Evolutionary conservation across 2,888 invertebrate species (phyloP).

Genomic region (Dermolepida albohirtum): DNA sequence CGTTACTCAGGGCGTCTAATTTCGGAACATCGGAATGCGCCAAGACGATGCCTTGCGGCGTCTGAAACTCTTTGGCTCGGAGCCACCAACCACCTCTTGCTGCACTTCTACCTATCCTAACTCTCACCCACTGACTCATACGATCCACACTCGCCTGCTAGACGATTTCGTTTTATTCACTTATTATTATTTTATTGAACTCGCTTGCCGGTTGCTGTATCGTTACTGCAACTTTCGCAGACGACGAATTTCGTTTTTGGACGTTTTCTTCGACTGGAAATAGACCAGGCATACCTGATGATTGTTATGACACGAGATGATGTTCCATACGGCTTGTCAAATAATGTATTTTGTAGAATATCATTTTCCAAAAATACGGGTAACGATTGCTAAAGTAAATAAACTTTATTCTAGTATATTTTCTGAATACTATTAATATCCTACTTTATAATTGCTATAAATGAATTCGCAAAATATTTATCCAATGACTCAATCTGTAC

Average conservation of each 20-base stretch:
- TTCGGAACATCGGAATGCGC: constrained; percentile 62
- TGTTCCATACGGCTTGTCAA: too few relatives aligned
- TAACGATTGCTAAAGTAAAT: too few relatives aligned
- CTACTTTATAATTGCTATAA: too few relatives aligned
- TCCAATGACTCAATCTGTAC: too few relatives aligned
- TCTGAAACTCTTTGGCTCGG: constrained; percentile 59
- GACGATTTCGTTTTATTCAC: constrained; percentile 29
- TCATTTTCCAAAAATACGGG: too few relatives aligned
- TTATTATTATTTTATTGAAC: constrained; percentile 25
- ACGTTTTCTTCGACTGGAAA: too few relatives aligned
- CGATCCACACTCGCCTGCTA: constrained; percentile 33
- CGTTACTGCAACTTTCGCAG: constrained; percentile 13
- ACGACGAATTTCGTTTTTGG: constrained; percentile 19
- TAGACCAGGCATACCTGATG: too few relatives aligned
- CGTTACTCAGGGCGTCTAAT: constrained; percentile 62
- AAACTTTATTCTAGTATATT: too few relatives aligned
- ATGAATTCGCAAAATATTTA: too few relatives aligned
- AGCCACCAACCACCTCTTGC: constrained; percentile 63
- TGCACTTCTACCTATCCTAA: constrained; percentile 58
- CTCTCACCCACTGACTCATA: constrained; percentile 60
- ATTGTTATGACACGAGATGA: too few relatives aligned
- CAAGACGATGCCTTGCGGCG: constrained; percentile 61
- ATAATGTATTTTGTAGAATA: too few relatives aligned
- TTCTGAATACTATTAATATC: too few relatives aligned
- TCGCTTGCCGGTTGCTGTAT: background rate